Percentiles rank a stretch among this genome's conserved stretches.
Evolutionary conservation across 2,888 invertebrate genomes (phyloP).

Genomic region (Orthosia gracilis): DNA sequence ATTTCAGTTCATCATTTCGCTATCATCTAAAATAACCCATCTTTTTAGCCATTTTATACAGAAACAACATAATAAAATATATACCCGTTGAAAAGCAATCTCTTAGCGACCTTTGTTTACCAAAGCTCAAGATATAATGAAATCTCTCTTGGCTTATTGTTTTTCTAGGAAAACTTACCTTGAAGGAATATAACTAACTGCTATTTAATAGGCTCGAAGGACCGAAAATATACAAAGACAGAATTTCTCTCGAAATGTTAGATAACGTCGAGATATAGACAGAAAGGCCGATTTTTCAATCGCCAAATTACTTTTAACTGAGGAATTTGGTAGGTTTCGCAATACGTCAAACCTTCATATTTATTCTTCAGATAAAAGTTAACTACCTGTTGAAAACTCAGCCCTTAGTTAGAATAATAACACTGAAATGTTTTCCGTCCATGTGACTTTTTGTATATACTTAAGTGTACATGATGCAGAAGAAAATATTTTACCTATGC

Average conservation of each 20-base stretch:
- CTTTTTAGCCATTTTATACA: not conserved
- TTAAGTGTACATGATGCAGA: not conserved
- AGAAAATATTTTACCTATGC: no score
- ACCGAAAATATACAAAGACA: slow-evolving; percentile 6
- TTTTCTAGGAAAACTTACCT: slow-evolving; percentile 28
- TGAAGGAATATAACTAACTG: slow-evolving; percentile 32
- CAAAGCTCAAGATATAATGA: slow-evolving; percentile 25
- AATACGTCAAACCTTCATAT: no score
- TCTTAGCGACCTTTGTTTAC: slow-evolving; percentile 29
- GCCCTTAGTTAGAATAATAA: not conserved
- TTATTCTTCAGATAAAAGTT: no score
- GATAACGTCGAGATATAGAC: not conserved
- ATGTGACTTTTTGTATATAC: not conserved
- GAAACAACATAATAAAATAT: slow-evolving; percentile 16
- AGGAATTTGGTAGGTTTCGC: no score
- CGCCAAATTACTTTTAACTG: no score
- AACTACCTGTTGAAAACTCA: no score
- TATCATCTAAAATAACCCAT: not conserved
- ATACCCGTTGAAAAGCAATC: slow-evolving; percentile 43
- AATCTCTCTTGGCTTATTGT: slow-evolving; percentile 35
- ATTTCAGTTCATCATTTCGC: not conserved
- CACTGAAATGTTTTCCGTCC: not conserved
- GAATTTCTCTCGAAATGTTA: not conserved
- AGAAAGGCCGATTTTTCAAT: no score
- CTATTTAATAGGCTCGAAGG: slow-evolving; percentile 26